Evolutionary conservation across 2,113 vertebrate species (phyloP).

Genomic region (Charadrius vociferus): DNA sequence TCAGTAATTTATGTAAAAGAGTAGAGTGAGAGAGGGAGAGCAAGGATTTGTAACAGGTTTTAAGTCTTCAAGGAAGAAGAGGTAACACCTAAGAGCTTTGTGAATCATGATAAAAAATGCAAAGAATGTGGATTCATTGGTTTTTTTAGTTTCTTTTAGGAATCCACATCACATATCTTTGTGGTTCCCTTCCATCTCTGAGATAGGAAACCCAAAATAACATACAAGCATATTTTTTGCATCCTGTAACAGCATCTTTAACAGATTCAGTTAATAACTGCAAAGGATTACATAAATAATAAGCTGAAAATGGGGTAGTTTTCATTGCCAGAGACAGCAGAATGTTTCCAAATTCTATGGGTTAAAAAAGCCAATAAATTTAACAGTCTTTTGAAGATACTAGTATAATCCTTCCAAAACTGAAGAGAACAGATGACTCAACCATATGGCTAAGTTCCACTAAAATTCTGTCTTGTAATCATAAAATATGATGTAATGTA

Average conservation of each 20-base stretch:
- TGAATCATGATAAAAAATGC: neutral
- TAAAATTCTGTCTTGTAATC: constrained; percentile 70
- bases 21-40: neutral
- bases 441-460: constrained; percentile 71
- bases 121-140: neutral
- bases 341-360: constrained; percentile 36
- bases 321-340: constrained; percentile 9
- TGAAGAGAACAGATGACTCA: constrained; percentile 73
- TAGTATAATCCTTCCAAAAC: constrained; percentile 56
- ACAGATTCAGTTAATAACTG: neutral
- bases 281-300: neutral
- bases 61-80: neutral
- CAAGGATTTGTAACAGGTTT: neutral
- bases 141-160: neutral
- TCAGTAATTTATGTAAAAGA: neutral
- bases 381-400: constrained; percentile 60
- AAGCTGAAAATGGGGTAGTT: neutral
- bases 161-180: rapidly evolving
- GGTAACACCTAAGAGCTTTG: neutral
- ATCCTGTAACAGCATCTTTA: neutral
- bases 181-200: neutral
- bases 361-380: constrained; percentile 54
- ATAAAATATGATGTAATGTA: constrained; percentile 73
- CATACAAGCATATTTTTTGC: neutral
- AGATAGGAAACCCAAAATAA: neutral